These are phyloP conservation scores for Megalonaias nervosa DNA, from an alignment of 1,140 invertebrate species.

Conservation along the genomic window DNA sequence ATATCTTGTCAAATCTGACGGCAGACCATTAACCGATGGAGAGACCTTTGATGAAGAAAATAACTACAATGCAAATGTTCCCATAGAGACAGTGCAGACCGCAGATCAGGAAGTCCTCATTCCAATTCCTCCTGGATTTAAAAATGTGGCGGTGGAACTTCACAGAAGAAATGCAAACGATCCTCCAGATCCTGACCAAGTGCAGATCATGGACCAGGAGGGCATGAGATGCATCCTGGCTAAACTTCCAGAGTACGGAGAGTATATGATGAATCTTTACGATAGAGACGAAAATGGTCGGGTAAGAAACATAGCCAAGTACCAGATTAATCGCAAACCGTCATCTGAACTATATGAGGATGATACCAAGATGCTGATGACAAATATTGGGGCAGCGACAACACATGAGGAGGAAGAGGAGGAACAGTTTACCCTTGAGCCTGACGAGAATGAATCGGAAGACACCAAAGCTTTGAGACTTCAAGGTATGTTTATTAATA, in stretches of 20 bases:
- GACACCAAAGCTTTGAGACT: constrained; percentile 37
- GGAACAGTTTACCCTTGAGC: constrained; percentile 5
- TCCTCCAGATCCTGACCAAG: constrained; percentile 39
- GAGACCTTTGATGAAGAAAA: constrained; percentile 19
- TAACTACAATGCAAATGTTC: constrained; percentile 33
- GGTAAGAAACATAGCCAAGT: constrained; percentile 53
- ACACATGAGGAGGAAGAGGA: constrained; percentile 36
- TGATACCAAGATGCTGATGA: constrained; percentile 57
- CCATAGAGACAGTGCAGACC: constrained; percentile 60
- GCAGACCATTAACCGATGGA: constrained; percentile 30
- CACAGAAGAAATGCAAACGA: constrained; percentile 59
- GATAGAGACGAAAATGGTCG: constrained; percentile 44
- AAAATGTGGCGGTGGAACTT: constrained; percentile 50
- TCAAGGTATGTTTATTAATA: constrained; percentile 27
- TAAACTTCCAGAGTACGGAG: constrained; percentile 59
- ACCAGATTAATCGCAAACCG: constrained; percentile 61
- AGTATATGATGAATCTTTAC: constrained; percentile 65
- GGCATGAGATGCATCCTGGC: constrained; percentile 51
- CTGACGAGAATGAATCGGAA: constrained; percentile 20
- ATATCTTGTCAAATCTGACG: constrained; percentile 61
- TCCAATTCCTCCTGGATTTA: constrained; percentile 49
- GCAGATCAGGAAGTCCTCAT: constrained; percentile 59
- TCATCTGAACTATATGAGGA: constrained; percentile 60
- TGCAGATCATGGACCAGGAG: constrained; percentile 54
- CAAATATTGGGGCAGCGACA: constrained; percentile 32